Evolutionary conservation across 2,888 invertebrate genomes (phyloP), one percentile per base, ranked within the genome.

Genomic region (Bombylius discolor): DNA sequence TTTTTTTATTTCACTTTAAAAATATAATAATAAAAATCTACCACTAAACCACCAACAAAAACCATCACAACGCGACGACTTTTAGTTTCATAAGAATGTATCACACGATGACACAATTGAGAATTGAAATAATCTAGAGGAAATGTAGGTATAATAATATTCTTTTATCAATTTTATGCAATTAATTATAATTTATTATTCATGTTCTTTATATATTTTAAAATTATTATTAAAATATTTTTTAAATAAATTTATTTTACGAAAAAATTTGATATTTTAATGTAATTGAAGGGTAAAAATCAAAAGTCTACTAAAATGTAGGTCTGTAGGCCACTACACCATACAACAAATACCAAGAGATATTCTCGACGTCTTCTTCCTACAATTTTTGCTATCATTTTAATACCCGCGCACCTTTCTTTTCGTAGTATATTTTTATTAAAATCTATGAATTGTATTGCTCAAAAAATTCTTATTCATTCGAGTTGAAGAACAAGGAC

Each of bases 261-360:
- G 36, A 36, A 36, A 36, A 36, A 36, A 36, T 6, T 9, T 36
- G 36, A 36, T 9, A 36, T 8, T 36, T 36, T 36, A 6, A 36
- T 9, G 36, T 8, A 36, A 42, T 42, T 42, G 39, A 42, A 42
- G 39, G 39, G 12, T 55, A 50, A 55, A 55, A 55, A 51, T 50
- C 50, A 55, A 55, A 55, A 55, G 55, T 55, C 50, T 50, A 46
- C 55, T 36, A 54, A 61, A 59, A 61, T 58, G 58, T 61, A 59
- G 61, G 61, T 61, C 61, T 61, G 59, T 61, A 61, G 61, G 61
- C 61, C 61, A 59, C 60, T 55, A 55, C 55, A 55, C 55, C 49
- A 55, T 49, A 49, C 34, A 36, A 50, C 55, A 50, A 55, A 55
- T 49, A 55, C 55, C 39, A 55, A 42, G 12, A 42, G 39, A 23